Percentiles rank a stretch among this genome's conserved stretches.
These are phyloP conservation scores for Mythimna impura DNA, from an alignment of 2,888 invertebrate species.

Conservation along the genomic window DNA sequence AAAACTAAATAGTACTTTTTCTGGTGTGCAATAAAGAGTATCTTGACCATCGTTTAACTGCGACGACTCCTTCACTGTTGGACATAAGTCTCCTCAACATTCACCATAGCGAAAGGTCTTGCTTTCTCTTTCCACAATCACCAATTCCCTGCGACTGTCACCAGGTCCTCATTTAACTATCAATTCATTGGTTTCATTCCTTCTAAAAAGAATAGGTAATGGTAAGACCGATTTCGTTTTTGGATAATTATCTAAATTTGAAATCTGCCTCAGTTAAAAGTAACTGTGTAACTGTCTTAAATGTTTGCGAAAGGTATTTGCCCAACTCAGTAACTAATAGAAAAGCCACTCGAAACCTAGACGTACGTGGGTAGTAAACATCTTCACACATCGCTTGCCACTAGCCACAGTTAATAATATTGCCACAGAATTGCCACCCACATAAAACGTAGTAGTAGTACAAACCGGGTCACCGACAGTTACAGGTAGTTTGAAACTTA, in stretches of 20 bases:
- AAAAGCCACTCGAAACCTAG: not conserved
- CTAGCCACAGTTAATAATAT: not conserved
- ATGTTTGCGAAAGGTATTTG: not conserved
- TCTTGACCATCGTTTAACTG: not conserved
- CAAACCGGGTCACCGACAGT: conserved; percentile 59
- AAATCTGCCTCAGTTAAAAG: not conserved
- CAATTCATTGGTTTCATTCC: too few relatives aligned
- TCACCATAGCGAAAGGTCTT: not conserved
- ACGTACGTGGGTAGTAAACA: conserved; percentile 16
- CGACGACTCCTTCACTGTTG: not conserved
- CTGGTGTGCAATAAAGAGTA: too few relatives aligned
- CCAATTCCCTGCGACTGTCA: not conserved
- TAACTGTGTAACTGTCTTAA: not conserved
- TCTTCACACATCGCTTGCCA: conserved; percentile 32
- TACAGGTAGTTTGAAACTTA: not conserved
- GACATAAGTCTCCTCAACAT: not conserved
- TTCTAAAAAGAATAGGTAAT: too few relatives aligned
- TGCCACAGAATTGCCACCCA: conserved; percentile 50
- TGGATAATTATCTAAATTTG: not conserved
- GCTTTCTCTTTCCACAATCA: not conserved
- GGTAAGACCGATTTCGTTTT: not conserved
- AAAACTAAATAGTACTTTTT: too few relatives aligned
- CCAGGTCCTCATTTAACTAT: not conserved
- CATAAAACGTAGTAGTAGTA: conserved; percentile 31
- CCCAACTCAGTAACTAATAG: not conserved